Conservation (phyloP, 2,888 invertebrate species). For the Copidosoma aretas region DNA sequence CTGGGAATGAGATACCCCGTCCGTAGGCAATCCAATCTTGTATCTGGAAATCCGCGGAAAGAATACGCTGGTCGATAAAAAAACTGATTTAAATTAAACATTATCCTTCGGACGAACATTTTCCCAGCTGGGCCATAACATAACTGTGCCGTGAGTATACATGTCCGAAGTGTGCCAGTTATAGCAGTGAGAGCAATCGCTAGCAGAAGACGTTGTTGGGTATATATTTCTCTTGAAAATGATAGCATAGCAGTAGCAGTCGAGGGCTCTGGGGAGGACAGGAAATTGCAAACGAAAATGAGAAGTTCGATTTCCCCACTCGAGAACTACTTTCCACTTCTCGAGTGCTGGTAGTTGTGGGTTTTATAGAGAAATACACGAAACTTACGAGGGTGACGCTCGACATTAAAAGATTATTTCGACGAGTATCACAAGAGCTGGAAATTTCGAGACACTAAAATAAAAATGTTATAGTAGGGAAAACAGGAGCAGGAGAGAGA, state of each 20-base stretch:
- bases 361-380: no score
- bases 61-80: neutral
- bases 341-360: no score
- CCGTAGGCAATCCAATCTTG: neutral
- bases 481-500: neutral
- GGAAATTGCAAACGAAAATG: slow-evolving; percentile 28
- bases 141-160: neutral
- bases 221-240: slow-evolving; percentile 22
- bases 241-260: slow-evolving; percentile 7
- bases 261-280: slow-evolving; percentile 14
- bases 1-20: no score
- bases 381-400: no score
- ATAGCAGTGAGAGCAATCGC: slow-evolving; percentile 9
- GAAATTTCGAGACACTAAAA: no score
- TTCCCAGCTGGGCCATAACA: neutral
- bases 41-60: neutral
- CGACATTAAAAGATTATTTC: no score
- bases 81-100: neutral
- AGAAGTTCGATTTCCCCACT: slow-evolving; percentile 7
- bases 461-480: no score
- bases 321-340: neutral
- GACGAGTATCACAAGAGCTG: no score
- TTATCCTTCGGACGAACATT: neutral
- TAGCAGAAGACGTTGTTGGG: slow-evolving; percentile 14
- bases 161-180: neutral